These are phyloP conservation scores for Drosophila rellima DNA, from an alignment of 2,888 invertebrate genomes.

Conservation along the genomic window DNA sequence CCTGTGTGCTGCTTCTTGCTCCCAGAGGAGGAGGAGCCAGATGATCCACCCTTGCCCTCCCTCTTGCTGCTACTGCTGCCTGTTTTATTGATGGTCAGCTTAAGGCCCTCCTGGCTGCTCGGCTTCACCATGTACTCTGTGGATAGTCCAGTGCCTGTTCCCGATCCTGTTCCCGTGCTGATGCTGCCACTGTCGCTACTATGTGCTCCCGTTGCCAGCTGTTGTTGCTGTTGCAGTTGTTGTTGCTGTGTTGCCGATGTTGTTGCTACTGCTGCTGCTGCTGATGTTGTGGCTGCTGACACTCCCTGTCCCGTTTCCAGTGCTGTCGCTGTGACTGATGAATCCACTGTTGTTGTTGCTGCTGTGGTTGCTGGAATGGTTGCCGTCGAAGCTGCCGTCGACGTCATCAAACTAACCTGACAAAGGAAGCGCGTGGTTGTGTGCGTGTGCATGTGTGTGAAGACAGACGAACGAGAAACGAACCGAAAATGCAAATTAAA, in stretches of 20 bases:
- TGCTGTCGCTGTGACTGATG: conserved; percentile 42
- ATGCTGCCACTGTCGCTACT: conserved; percentile 88
- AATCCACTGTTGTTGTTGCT: conserved; percentile 44
- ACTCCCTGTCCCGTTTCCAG: conserved; percentile 8
- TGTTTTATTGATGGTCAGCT: conserved; percentile 85
- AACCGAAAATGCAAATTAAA: conserved; percentile 70
- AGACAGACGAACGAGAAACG: conserved; percentile 52
- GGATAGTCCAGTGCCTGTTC: conserved; percentile 77
- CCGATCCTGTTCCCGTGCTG: conserved; percentile 87
- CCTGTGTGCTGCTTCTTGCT: conserved; percentile 90
- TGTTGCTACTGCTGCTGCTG: conserved; percentile 24
- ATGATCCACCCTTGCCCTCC: conserved; percentile 15
- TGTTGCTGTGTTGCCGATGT: conserved; percentile 18
- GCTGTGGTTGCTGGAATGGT: conserved; percentile 53
- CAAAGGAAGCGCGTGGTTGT: conserved; percentile 82
- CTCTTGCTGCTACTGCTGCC: conserved; percentile 66
- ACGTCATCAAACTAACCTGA: conserved; percentile 85
- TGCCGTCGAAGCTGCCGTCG: conserved; percentile 79
- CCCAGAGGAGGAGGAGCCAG: conserved; percentile 36
- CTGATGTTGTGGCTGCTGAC: background rate
- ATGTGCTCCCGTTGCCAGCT: conserved; percentile 48
- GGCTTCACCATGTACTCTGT: conserved; percentile 96
- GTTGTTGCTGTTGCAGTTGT: conserved; percentile 25
- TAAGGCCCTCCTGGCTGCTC: conserved; percentile 94
- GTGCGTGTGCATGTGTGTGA: conserved; percentile 38